Conservation (phyloP, 2,113 vertebrate species). For the Cryptoleucopteryx plumbea region DNA sequence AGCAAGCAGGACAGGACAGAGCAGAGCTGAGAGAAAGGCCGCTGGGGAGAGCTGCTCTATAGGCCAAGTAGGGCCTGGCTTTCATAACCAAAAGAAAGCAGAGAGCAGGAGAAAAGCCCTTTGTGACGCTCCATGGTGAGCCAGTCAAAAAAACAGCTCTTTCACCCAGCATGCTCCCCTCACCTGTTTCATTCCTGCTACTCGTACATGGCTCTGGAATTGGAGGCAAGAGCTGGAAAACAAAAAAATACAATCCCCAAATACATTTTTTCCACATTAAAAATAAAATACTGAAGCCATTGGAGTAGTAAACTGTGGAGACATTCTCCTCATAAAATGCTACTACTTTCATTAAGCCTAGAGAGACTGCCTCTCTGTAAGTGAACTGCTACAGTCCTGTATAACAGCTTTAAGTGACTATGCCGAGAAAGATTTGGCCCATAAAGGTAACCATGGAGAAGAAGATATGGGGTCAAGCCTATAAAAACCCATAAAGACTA, state of each 20-base stretch:
- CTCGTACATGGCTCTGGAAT: background rate
- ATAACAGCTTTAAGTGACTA: background rate
- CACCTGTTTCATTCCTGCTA: constrained; percentile 17
- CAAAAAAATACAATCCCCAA: constrained; percentile 2
- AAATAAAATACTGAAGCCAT: background rate
- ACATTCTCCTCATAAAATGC: background rate
- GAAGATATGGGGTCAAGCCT: background rate
- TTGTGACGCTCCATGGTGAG: background rate
- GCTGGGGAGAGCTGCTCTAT: background rate
- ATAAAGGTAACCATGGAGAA: background rate
- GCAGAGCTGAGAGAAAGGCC: background rate
- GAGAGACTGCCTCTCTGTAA: background rate
- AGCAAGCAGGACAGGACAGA: constrained; percentile 9
- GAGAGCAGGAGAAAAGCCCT: background rate
- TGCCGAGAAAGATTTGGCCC: background rate
- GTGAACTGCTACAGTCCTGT: background rate
- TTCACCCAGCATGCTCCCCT: constrained; percentile 17
- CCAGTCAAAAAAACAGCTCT: background rate
- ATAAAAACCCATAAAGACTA: background rate
- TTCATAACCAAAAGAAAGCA: background rate
- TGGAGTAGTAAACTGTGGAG: background rate
- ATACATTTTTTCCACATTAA: background rate
- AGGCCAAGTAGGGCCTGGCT: background rate
- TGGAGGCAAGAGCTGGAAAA: constrained; percentile 42
- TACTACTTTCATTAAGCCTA: background rate